Conservation (phyloP, 2,113 vertebrate species). For the Pelobates fuscus region DNA sequence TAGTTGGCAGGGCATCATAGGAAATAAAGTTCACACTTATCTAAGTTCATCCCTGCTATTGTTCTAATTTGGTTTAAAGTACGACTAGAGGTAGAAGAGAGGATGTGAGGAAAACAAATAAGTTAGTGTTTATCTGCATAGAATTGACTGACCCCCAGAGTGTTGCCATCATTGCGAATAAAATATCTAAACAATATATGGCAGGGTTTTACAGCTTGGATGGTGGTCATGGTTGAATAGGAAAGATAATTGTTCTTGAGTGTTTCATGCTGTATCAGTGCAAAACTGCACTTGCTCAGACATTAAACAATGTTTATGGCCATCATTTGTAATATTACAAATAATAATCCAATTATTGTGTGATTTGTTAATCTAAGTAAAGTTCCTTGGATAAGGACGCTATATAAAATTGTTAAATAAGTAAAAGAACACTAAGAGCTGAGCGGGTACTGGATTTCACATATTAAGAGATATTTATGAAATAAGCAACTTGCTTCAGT, state of each 20-base stretch:
- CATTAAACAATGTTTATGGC: background rate
- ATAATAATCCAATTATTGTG: no score
- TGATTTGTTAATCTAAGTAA: no score
- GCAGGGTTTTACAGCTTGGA: background rate
- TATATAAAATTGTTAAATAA: no score
- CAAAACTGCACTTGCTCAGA: background rate
- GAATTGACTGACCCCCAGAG: background rate
- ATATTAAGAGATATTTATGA: background rate
- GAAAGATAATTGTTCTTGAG: background rate
- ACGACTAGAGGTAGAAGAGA: no score
- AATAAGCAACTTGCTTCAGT: background rate
- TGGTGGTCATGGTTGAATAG: background rate
- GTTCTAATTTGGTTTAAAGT: no score
- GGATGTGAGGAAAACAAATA: no score
- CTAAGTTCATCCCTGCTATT: no score
- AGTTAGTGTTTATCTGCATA: background rate
- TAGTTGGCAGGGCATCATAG: no score
- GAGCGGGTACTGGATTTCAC: background rate
- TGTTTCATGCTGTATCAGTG: background rate
- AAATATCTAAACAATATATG: no score
- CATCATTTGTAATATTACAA: background rate
- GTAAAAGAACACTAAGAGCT: no score
- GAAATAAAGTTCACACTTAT: no score
- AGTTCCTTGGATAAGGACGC: no score
- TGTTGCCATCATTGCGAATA: background rate